A percentile compares a stretch with the other conserved stretches of the same genome.
phyloP scores from a whole-genome alignment of 2,113 vertebrate species.

The Callorhinus ursinus region DNA sequence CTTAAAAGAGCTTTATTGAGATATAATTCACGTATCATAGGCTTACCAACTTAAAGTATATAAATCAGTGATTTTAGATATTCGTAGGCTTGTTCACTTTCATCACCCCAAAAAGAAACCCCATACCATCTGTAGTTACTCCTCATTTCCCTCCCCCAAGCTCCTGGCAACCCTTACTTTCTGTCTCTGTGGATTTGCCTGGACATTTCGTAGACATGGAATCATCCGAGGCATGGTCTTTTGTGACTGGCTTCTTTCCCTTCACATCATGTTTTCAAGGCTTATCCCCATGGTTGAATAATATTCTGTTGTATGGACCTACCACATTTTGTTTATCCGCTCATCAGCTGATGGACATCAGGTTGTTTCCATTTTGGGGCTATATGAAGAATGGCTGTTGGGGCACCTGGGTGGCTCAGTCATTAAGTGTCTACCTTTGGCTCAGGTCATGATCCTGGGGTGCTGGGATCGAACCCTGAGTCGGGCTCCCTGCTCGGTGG shows the following conservation, averaged over 20 bases:
- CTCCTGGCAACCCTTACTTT: not conserved
- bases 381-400: not conserved
- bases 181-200: not conserved
- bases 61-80: not conserved
- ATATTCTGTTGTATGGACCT: not conserved
- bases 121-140: fast-evolving
- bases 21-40: not conserved
- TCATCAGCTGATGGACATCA: not conserved
- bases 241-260: not conserved
- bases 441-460: not conserved
- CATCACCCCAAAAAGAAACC: not conserved
- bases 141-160: not conserved
- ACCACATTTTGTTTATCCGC: not conserved
- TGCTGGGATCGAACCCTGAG: not conserved
- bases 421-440: not conserved
- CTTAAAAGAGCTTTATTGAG: not conserved
- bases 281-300: too few species aligned
- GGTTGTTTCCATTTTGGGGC: too few species aligned
- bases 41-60: not conserved
- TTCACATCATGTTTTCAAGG: not conserved
- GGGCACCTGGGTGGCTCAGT: not conserved
- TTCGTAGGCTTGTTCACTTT: not conserved
- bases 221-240: fast-evolving
- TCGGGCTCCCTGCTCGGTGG: too few species aligned
- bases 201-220: not conserved